Conservation (phyloP, 2,113 vertebrate species). For the Hyaena hyaena region DNA sequence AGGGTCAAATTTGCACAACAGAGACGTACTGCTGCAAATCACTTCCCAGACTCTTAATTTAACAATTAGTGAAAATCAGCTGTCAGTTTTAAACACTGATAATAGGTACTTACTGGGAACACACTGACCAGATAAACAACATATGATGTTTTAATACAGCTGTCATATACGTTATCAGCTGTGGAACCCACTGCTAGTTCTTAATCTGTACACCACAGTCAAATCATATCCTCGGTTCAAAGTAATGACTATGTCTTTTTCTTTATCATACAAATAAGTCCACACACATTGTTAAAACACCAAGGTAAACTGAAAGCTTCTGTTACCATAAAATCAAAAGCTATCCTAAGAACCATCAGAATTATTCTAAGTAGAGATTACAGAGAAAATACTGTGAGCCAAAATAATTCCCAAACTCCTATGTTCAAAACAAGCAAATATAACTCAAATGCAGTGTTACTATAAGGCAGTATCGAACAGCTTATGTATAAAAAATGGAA, state of each 20-base stretch:
- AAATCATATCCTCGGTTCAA: neutral
- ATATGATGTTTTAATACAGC: neutral
- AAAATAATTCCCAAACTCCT: slow-evolving; percentile 10
- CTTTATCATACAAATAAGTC: neutral
- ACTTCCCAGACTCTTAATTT: slow-evolving; percentile 14
- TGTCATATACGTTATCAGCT: neutral
- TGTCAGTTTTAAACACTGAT: neutral
- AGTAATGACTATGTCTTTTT: neutral
- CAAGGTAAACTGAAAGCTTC: slow-evolving; percentile 18
- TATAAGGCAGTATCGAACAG: neutral
- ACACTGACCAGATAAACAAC: neutral
- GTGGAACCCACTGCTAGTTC: neutral
- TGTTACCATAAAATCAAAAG: neutral
- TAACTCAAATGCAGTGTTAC: neutral
- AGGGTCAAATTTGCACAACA: neutral
- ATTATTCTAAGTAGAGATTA: slow-evolving; percentile 15
- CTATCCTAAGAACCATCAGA: slow-evolving; percentile 26
- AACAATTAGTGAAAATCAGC: slow-evolving; percentile 35
- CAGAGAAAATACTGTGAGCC: neutral
- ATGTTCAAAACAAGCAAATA: slow-evolving; percentile 19
- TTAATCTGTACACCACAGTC: neutral
- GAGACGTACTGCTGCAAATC: neutral
- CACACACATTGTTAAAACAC: neutral
- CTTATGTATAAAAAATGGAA: neutral
- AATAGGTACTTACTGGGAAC: slow-evolving; percentile 5